Base-by-base conservation (phyloP, 2,888 invertebrate species). In the Ophioninae sp. region DNA sequence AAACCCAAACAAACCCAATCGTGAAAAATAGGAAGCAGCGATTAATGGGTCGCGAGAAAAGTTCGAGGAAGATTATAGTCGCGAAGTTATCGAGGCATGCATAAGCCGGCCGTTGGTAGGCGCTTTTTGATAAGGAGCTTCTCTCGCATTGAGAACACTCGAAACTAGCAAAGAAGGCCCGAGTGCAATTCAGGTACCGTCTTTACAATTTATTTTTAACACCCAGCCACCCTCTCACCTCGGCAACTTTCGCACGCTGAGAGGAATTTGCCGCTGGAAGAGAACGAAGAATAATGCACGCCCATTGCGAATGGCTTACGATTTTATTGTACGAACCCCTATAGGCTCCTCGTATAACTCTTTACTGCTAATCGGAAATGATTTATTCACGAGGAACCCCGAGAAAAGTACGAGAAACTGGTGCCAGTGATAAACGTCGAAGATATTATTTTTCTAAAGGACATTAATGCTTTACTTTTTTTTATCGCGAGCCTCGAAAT, bases 381-480 rank as follows among this genome's bases (percentile, higher is more conserved):
- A 39, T 58, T 39, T 76, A 44, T 76, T 6, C 30, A 9, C 17
- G 67, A 41, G 59, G 30, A 2, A 2, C 10, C 30, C 10, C n/a
- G 44, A 65, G 56, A 65, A 73, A n/a, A 58, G 30, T n/a, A 59
- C 23, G 41, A 17, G n/a, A 44, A 79, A 41, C 58, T 22, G 64
- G 79, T 56, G n/a, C 74, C 79, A 63, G 61, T 72, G 83, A 85
- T 87, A 87, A 86, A 85, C 86, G 82, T 82, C 39, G 84, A 85
- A 85, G 82, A 80, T 85, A 88, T 23, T 9, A 87, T 87, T 88
- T 88, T 86, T 87, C 88, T 88, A 87, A 88, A 87, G 86, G 88
- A 84, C 69, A 63, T 37, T 20, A 30, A 5, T 0, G 8, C 5
- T 20, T 0, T 67, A 20, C n/a, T 20, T 17, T 22, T 23, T 0